phyloP scores from a whole-genome alignment of 2,113 vertebrate species.

The Crotalus viridis region DNA sequence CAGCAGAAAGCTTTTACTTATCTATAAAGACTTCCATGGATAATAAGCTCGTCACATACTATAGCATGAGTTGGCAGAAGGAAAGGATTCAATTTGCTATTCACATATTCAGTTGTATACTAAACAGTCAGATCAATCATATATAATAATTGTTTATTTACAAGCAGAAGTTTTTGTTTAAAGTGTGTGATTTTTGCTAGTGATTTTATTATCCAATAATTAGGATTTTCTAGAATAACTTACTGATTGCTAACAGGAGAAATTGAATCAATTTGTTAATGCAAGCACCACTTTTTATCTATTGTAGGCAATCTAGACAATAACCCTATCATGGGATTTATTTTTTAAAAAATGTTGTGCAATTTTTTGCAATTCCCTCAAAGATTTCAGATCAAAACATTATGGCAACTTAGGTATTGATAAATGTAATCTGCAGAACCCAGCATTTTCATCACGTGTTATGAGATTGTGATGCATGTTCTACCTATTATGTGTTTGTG shows the following conservation, averaged over 20 bases:
- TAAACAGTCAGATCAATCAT: not conserved
- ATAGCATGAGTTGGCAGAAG: not conserved
- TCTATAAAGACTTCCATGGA: not conserved
- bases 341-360: not conserved
- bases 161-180: not conserved
- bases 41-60: not conserved
- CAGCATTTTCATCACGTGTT: not conserved
- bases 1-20: not conserved
- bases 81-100: not conserved
- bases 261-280: not conserved
- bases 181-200: not conserved
- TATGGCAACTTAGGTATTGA: not conserved
- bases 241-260: not conserved
- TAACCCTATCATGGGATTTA: not conserved
- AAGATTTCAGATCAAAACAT: not conserved
- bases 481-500: not conserved
- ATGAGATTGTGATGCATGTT: not conserved
- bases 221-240: not conserved
- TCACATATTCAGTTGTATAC: not conserved
- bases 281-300: not conserved
- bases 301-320: not conserved
- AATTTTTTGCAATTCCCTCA: not conserved
- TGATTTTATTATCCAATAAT: not conserved
- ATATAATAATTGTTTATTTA: not conserved
- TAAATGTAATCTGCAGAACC: not conserved